phyloP scores from a whole-genome alignment of 2,113 vertebrate species.

The Pionites leucogaster region DNA sequence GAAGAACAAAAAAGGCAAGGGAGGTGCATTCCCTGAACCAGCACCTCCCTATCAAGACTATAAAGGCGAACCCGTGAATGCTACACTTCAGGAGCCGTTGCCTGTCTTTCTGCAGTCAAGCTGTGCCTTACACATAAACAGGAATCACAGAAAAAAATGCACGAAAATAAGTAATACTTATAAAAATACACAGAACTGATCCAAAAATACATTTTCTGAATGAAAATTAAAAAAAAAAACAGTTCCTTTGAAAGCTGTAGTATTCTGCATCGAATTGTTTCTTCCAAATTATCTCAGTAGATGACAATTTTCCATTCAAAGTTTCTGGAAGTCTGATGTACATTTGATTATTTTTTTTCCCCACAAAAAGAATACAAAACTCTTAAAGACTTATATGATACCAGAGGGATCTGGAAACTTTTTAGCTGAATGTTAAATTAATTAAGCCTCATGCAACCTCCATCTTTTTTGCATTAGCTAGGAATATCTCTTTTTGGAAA shows the following conservation, averaged over 20 bases:
- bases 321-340: background rate
- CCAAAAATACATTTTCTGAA: background rate
- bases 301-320: background rate
- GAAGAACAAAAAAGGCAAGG: background rate
- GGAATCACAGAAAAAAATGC: fast-evolving
- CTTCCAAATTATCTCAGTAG: background rate
- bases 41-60: background rate
- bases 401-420: background rate
- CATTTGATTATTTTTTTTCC: background rate
- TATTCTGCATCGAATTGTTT: background rate
- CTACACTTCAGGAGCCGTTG: background rate
- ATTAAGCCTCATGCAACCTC: background rate
- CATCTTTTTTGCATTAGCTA: background rate
- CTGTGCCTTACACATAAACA: background rate
- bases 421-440: background rate
- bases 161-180: background rate
- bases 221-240: background rate
- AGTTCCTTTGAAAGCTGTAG: background rate
- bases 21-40: background rate
- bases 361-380: background rate
- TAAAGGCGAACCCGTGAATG: background rate
- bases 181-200: background rate
- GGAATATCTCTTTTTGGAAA: background rate
- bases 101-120: background rate
- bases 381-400: background rate